Base-by-base conservation (phyloP, 2,113 vertebrate genomes). In the Isurus oxyrinchus region DNA sequence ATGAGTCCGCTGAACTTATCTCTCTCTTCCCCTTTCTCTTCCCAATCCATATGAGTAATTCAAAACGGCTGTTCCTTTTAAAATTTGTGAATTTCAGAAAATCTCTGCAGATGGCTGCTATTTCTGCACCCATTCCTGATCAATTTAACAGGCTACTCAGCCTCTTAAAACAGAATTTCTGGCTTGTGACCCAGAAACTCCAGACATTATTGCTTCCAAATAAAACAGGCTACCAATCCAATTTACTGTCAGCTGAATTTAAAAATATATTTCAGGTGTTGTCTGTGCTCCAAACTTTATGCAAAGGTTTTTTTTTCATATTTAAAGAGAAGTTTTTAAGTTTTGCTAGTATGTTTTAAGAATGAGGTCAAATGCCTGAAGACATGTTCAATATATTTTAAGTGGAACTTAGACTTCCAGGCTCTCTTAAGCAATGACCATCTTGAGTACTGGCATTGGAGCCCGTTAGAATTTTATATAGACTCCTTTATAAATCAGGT, bases 201-300 rank as follows among this genome's bases (percentile, higher is more conserved):
- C 90, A 94, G 90, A 94, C 90, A 63, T 94, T 61, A 63, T 94
- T 94, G 90, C 90, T 94, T 94, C 90, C 90, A 94, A 94, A 40
- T 94, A 66, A 94, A 94, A 94, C 59, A 94, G 35, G 59, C 57
- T 63, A 40, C 90, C 16, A 63, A 94, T 94, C 90, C 90, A 94
- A 94, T 63, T 94, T 94, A 94, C 90, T 94, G 90, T 94, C 90
- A 94, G 57, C 14, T 94, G 59, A 66, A 94, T 94, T 76, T 63
- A 94, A 94, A 40, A 94, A 84, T 76, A 63, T 94, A 94, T 94
- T 94, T 94, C 90, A 63, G 90, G 90, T 63, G 59, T 94, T 94
- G 90, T 94, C 90, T 40, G 14, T 94, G 59, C 2, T 94, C 90
- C 87, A 59, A 94, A n/a, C 66, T 61, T 94, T 53, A 90, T 90